Base-by-base conservation (phyloP, 2,113 vertebrate genomes). In the Pogona vitticeps region DNA sequence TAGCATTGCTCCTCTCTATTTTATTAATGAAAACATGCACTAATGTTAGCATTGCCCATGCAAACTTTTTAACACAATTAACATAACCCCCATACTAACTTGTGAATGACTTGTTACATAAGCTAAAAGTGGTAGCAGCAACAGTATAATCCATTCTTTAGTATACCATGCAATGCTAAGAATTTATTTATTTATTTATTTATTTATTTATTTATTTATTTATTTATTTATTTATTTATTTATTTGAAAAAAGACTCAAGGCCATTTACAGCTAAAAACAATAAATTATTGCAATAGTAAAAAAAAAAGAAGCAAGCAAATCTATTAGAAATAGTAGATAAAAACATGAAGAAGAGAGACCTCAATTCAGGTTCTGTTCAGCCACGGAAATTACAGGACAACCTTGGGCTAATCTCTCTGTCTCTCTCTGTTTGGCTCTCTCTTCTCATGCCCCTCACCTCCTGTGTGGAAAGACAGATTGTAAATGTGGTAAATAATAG, bases 1-100 rank as follows among this genome's bases (percentile, higher is more conserved):
- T 80, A 88, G 88, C 71, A 76, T 42, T 76, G 46, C 87, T 23
- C 8, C 76, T 70, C 76, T 88, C 75, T 85, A 84, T 90, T 86
- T 71, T n/a, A 90, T 85, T 42, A 82, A 61, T 21, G 2, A 14
- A 61, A 89, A 83, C 83, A 61, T 73, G 76, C 17, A 17, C 78
- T 84, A 76, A 59, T 20, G 65, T 67, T 89, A 92, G 88, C 4
- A 63, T 67, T 38, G 83, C 72, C 75, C 85, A 12, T 46, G 84
- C 90, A 88, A n/a, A 46, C 65, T 70, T 56, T 71, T 36, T 18
- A 86, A 52, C 71, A 70, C 18, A 88, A 77, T 14, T 83, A 83
- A 23, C 36, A 17, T 83, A n/a, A 17, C 46, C 23, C 36, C 38
- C 40, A 42, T 56, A 56, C 33, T 70, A 70, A 71, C 28, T 13